Evolutionary conservation across 2,888 invertebrate genomes (phyloP).

Genomic region (Slavum lentiscoides): DNA sequence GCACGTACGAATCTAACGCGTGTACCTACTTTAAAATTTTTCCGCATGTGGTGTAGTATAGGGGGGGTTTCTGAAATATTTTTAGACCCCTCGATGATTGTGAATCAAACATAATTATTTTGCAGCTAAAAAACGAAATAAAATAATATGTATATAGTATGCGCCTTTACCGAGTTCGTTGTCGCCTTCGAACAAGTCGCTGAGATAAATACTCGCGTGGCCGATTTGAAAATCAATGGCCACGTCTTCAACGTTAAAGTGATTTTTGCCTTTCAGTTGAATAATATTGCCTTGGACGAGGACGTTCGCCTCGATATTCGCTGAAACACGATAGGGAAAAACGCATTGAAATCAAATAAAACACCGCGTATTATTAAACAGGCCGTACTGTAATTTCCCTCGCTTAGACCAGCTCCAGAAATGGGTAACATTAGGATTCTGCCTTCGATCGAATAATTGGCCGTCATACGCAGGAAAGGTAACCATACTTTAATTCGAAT

Average conservation of each 20-base stretch:
- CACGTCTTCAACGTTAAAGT: constrained; percentile 68
- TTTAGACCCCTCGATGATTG: too few relatives aligned
- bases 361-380: background rate
- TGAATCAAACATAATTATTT: too few relatives aligned
- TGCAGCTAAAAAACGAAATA: background rate
- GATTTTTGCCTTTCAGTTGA: constrained; percentile 61
- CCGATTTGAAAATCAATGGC: constrained; percentile 71
- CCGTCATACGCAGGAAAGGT: constrained; percentile 68
- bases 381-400: constrained; percentile 56
- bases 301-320: constrained; percentile 69
- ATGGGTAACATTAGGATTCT: constrained; percentile 76
- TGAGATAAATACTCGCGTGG: constrained; percentile 68
- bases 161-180: constrained; percentile 64
- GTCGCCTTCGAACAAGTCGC: constrained; percentile 75
- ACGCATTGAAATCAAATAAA: background rate
- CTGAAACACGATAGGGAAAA: constrained; percentile 60
- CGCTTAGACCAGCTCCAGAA: constrained; percentile 61
- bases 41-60: too few relatives aligned
- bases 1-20: too few relatives aligned
- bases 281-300: constrained; percentile 68
- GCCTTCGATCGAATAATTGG: constrained; percentile 71
- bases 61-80: too few relatives aligned
- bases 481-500: constrained; percentile 68
- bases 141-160: background rate
- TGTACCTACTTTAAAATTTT: too few relatives aligned